phyloP scores from a whole-genome alignment of 92 coral and sea anemone genomes.

The Pocillopora meandrina region DNA sequence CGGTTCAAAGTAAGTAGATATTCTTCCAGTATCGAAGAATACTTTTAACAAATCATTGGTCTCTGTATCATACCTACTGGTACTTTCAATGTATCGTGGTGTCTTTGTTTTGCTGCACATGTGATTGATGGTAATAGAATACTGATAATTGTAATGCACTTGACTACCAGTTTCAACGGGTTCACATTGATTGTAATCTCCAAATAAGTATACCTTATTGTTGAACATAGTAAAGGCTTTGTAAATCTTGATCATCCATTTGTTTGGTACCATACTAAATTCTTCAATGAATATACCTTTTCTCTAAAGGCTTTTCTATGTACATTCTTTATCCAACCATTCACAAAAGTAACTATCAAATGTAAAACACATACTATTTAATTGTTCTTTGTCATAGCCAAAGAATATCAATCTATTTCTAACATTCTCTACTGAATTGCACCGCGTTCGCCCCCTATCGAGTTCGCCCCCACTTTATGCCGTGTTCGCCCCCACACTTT shows the following conservation, averaged over 20 bases:
- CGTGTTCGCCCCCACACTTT: no score
- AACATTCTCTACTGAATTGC: not conserved
- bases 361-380: not conserved
- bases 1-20: constrained; percentile 14
- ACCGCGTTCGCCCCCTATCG: no score
- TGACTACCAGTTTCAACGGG: constrained; percentile 36
- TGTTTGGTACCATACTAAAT: constrained; percentile 44
- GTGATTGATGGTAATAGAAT: constrained; percentile 16
- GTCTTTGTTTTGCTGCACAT: constrained; percentile 45
- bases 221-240: not conserved
- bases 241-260: constrained; percentile 21
- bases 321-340: not conserved
- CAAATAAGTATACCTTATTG: constrained; percentile 29
- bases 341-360: constrained; percentile 9
- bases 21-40: constrained; percentile 36
- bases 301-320: not conserved
- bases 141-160: constrained; percentile 30
- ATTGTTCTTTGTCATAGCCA: not conserved
- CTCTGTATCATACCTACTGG: constrained; percentile 26
- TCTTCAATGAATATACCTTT: constrained; percentile 28
- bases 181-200: constrained; percentile 49
- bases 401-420: constrained; percentile 7
- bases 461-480: no score
- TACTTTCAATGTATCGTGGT: constrained; percentile 14
- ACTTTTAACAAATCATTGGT: constrained; percentile 22